These are phyloP conservation scores for Dreissena polymorpha DNA, from an alignment of 1,140 invertebrate genomes.

Conservation along the genomic window DNA sequence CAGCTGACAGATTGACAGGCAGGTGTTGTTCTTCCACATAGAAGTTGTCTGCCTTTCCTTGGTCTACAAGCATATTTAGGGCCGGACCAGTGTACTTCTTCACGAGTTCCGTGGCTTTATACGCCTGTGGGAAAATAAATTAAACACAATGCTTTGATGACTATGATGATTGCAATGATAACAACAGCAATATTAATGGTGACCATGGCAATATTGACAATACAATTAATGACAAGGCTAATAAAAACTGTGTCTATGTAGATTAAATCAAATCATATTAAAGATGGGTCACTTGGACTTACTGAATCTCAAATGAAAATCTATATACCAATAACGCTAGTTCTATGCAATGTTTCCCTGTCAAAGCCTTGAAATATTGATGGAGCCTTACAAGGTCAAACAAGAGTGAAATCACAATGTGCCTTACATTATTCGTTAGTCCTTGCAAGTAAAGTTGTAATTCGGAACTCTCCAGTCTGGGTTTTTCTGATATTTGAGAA, in stretches of 20 bases:
- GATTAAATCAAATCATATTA: neutral
- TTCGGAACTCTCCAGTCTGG: too few relatives aligned
- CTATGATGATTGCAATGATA: neutral
- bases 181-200: neutral
- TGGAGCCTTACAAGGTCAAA: too few relatives aligned
- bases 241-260: neutral
- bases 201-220: neutral
- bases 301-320: neutral
- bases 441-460: too few relatives aligned
- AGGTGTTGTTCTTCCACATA: slow-evolving; percentile 88
- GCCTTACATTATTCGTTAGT: too few relatives aligned
- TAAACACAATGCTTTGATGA: neutral
- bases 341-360: too few relatives aligned
- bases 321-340: too few relatives aligned
- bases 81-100: slow-evolving; percentile 91
- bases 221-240: neutral
- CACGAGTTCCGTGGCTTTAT: slow-evolving; percentile 93
- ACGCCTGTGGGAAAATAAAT: slow-evolving; percentile 80
- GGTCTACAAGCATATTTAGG: slow-evolving; percentile 93
- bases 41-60: slow-evolving; percentile 93
- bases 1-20: too few relatives aligned
- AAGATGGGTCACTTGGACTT: neutral
- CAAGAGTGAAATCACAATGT: too few relatives aligned
- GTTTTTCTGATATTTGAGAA: too few relatives aligned
- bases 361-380: too few relatives aligned